Conservation (phyloP, 2,888 invertebrate species). For the Ochropleura leucogaster region DNA sequence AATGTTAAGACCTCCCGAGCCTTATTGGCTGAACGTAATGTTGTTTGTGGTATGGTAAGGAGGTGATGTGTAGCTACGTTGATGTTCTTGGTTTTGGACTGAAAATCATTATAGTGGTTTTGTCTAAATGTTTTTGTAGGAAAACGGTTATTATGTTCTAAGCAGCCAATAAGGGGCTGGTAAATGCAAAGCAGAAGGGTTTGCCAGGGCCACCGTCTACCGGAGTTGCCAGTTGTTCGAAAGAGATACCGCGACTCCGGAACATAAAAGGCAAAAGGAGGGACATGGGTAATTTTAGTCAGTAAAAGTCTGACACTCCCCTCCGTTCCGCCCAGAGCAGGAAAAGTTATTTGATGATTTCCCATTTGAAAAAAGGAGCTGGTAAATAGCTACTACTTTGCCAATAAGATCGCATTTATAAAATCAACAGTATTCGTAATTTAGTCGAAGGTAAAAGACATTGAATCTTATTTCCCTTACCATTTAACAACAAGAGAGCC, state of each 20-base stretch:
- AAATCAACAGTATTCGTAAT: background rate
- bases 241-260: too few species aligned
- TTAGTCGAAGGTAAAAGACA: background rate
- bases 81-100: slow-evolving; percentile 18
- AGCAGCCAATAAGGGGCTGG: background rate
- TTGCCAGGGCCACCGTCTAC: too few species aligned
- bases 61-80: slow-evolving; percentile 15
- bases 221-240: too few species aligned
- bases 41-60: slow-evolving; percentile 50
- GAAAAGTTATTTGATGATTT: too few species aligned
- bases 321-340: too few species aligned
- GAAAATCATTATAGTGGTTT: background rate
- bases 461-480: background rate
- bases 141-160: background rate
- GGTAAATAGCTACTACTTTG: background rate
- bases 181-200: background rate
- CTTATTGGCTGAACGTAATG: slow-evolving; percentile 61
- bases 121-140: background rate
- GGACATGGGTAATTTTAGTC: too few species aligned
- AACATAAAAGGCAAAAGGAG: too few species aligned
- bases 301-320: too few species aligned
- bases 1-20: slow-evolving; percentile 64
- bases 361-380: background rate
- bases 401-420: background rate
- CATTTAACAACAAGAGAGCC: background rate